phyloP scores from a whole-genome alignment of 2,113 vertebrate species.

The Willisornis vidua region DNA sequence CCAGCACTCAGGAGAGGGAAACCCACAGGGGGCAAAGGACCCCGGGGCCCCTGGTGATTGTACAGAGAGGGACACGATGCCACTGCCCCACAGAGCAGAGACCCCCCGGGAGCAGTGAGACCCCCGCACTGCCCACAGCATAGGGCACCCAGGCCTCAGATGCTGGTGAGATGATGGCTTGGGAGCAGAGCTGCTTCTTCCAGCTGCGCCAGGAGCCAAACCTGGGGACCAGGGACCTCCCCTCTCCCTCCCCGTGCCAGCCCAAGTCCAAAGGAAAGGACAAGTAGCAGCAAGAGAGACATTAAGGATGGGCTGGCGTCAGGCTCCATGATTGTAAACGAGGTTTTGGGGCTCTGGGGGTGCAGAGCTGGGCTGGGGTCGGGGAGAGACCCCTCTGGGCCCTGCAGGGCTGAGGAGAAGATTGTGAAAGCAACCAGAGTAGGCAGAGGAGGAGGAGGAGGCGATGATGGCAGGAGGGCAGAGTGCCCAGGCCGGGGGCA shows the following conservation, averaged over 20 bases:
- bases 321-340: neutral
- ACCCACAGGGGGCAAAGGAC: neutral
- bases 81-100: neutral
- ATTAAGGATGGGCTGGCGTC: neutral
- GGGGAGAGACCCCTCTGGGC: neutral
- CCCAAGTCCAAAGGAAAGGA: neutral
- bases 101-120: neutral
- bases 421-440: slow-evolving; percentile 40
- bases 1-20: neutral
- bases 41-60: neutral
- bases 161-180: slow-evolving; percentile 21
- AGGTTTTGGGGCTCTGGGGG: neutral
- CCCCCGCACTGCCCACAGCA: neutral
- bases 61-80: neutral
- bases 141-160: neutral
- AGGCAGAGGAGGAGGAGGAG: neutral
- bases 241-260: neutral
- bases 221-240: neutral
- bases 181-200: slow-evolving; percentile 22
- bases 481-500: neutral
- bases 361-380: neutral
- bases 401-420: neutral
- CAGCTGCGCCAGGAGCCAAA: neutral
- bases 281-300: slow-evolving; percentile 48
- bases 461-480: neutral